Evolutionary conservation across 2,113 vertebrate species (phyloP).

Genomic region (Antennarius striatus): DNA sequence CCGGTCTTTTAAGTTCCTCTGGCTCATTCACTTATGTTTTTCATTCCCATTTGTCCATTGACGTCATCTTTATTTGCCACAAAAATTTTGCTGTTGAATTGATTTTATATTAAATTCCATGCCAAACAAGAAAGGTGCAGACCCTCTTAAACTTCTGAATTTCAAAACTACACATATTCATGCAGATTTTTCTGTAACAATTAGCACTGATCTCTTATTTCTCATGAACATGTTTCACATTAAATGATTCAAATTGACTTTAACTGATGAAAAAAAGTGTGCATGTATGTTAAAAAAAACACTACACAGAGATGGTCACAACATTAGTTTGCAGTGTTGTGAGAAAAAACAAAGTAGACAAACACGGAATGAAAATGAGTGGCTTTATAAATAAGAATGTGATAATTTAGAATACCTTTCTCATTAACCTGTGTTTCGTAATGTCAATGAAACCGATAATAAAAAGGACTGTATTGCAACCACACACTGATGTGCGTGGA

Average conservation of each 20-base stretch:
- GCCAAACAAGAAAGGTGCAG: neutral
- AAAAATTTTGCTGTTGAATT: neutral
- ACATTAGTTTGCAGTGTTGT: neutral
- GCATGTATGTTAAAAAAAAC: neutral
- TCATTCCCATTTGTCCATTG: neutral
- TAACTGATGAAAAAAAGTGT: too few relatives aligned
- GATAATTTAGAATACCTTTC: neutral
- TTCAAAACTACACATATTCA: conserved; percentile 4
- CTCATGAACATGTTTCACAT: conserved; percentile 14
- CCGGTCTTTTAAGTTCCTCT: conserved; percentile 17
- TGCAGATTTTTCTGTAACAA: conserved; percentile 5
- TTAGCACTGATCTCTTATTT: neutral
- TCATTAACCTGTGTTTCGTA: conserved; percentile 2
- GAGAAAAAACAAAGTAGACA: neutral
- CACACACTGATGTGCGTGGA: conserved; percentile 29
- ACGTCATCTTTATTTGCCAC: conserved; percentile 2
- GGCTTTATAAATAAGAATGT: neutral
- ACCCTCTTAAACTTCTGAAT: neutral
- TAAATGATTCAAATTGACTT: conserved; percentile 4
- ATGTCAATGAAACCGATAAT: conserved; percentile 10
- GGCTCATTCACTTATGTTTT: neutral
- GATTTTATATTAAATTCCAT: conserved; percentile 2
- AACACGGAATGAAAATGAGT: neutral
- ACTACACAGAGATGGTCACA: neutral
- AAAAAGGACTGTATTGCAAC: conserved; percentile 28